Percentiles rank a stretch among this genome's conserved stretches.
Conservation (phyloP, 1,140 invertebrate genomes). For the Heliconius nattereri region DNA sequence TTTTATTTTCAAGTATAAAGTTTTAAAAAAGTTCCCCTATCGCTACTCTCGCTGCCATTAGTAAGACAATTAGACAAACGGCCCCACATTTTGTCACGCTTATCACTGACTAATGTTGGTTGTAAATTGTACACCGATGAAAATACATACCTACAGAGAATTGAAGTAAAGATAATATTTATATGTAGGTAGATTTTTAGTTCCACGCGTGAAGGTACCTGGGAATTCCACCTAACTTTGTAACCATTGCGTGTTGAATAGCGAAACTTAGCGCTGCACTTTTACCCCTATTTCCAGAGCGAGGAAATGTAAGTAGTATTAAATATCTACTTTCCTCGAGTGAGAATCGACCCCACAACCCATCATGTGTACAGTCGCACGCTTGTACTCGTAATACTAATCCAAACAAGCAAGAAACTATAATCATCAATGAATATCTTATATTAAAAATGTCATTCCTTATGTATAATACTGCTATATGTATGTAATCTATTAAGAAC, state of each 20-base stretch:
- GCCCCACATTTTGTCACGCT: slow-evolving; percentile 21
- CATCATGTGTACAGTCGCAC: too few species aligned
- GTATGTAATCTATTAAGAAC: neutral
- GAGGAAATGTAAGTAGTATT: too few species aligned
- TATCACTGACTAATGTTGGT: slow-evolving; percentile 17
- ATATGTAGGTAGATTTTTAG: too few species aligned
- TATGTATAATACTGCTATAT: neutral
- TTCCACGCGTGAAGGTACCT: too few species aligned
- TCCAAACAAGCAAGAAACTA: too few species aligned
- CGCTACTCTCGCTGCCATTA: slow-evolving; percentile 38
- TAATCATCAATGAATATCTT: neutral
- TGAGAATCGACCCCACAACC: too few species aligned
- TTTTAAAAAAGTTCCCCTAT: slow-evolving; percentile 25
- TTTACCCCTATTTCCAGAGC: too few species aligned
- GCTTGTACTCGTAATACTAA: too few species aligned
- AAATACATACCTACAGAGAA: neutral
- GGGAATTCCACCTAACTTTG: neutral
- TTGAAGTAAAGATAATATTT: neutral
- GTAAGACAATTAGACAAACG: slow-evolving; percentile 43
- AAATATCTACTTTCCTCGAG: too few species aligned
- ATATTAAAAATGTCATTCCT: neutral
- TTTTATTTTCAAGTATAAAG: neutral
- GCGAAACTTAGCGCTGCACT: too few species aligned
- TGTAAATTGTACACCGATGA: neutral
- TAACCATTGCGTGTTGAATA: too few species aligned